These are phyloP conservation scores for Poecilia latipinna DNA, from an alignment of 2,113 vertebrate species.

Conservation along the genomic window DNA sequence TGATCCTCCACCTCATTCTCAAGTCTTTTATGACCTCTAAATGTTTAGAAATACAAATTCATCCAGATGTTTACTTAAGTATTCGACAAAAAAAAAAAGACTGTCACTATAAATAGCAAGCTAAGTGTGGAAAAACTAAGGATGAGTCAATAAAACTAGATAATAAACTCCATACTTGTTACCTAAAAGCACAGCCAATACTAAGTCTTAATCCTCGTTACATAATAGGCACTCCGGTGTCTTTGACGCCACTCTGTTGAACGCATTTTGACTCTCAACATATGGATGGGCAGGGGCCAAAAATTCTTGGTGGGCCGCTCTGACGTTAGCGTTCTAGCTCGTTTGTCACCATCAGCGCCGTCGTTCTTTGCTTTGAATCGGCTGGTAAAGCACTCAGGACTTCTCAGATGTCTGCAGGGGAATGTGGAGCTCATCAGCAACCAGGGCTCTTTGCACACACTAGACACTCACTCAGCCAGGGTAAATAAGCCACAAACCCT, in stretches of 20 bases:
- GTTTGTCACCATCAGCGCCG: constrained; percentile 41
- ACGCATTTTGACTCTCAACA: constrained; percentile 28
- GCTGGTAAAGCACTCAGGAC: constrained; percentile 71
- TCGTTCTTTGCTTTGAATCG: constrained; percentile 39
- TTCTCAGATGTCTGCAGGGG: constrained; percentile 64
- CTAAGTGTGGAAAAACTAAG: background rate
- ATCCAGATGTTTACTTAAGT: too few species aligned
- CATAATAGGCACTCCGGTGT: background rate
- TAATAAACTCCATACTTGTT: background rate
- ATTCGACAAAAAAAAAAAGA: too few species aligned
- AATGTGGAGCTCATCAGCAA: constrained; percentile 69
- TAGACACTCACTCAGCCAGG: constrained; percentile 59
- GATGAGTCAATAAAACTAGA: background rate
- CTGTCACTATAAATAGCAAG: too few species aligned
- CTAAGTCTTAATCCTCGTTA: background rate
- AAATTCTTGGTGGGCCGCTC: constrained; percentile 28
- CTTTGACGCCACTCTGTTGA: constrained; percentile 15
- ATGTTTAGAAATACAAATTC: too few species aligned
- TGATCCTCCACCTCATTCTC: too few species aligned
- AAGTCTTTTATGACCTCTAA: too few species aligned
- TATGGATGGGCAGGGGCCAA: constrained; percentile 11
- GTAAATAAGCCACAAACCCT: constrained; percentile 70
- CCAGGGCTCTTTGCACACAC: constrained; percentile 44
- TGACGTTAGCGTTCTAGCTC: constrained; percentile 43
- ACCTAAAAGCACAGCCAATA: background rate